These are phyloP conservation scores for Salminus brasiliensis DNA, from an alignment of 2,113 vertebrate genomes.

Conservation along the genomic window DNA sequence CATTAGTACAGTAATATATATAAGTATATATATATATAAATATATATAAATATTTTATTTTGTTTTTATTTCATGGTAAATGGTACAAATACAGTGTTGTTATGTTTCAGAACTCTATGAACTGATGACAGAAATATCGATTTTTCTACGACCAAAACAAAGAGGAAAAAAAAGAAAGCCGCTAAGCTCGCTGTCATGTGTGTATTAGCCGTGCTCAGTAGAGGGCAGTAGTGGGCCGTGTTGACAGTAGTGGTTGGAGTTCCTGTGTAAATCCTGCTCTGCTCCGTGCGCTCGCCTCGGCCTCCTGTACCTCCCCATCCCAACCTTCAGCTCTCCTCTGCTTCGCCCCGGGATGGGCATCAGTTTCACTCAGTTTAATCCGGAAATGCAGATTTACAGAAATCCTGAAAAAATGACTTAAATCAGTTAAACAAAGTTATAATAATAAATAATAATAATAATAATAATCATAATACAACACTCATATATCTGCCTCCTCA, in stretches of 20 bases:
- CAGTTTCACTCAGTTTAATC: neutral
- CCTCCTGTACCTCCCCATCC: slow-evolving; percentile 9
- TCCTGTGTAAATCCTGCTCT: slow-evolving; percentile 36
- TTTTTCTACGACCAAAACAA: slow-evolving; percentile 72
- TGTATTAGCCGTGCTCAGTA: slow-evolving; percentile 36
- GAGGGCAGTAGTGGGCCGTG: slow-evolving; percentile 43
- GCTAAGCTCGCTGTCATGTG: slow-evolving; percentile 26
- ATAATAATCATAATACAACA: no score
- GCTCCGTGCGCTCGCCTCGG: slow-evolving; percentile 32
- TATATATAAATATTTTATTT: slow-evolving; percentile 73
- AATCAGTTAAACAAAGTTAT: no score
- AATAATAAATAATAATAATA: no score
- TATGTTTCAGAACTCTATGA: slow-evolving; percentile 45
- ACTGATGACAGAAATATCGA: slow-evolving; percentile 71
- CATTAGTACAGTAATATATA: slow-evolving; percentile 81
- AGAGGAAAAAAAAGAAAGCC: slow-evolving; percentile 49
- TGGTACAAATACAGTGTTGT: slow-evolving; percentile 77
- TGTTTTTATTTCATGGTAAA: slow-evolving; percentile 76
- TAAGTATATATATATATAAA: slow-evolving; percentile 66
- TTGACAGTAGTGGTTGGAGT: slow-evolving; percentile 42
- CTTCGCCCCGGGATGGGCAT: neutral
- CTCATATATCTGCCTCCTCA: no score
- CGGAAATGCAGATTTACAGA: no score
- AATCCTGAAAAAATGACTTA: no score
- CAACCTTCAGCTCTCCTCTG: neutral